A percentile compares a stretch with the other conserved stretches of the same genome.
phyloP scores from a whole-genome alignment of 2,113 vertebrate genomes.

The Eleginops maclovinus region DNA sequence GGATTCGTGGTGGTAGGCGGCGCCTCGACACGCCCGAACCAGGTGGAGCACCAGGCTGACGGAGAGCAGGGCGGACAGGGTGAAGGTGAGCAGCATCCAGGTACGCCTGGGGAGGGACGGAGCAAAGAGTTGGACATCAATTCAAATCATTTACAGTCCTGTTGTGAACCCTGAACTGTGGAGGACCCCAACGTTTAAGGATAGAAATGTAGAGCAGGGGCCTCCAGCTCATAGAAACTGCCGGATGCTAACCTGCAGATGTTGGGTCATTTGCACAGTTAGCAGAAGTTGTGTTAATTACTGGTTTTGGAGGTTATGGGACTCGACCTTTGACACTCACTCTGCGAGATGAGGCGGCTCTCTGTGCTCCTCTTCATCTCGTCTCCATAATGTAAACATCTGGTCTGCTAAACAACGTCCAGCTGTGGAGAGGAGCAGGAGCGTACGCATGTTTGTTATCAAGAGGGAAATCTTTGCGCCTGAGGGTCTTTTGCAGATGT shows the following conservation, averaged over 20 bases:
- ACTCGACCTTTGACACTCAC: slow-evolving; percentile 81
- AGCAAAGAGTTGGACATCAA: not conserved
- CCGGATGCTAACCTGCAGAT: too few relatives aligned
- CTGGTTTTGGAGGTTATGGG: too few relatives aligned
- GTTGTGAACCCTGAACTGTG: too few relatives aligned
- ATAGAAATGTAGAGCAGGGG: too few relatives aligned
- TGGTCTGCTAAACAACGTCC: slow-evolving; percentile 82
- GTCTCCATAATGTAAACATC: slow-evolving; percentile 64
- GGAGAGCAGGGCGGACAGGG: slow-evolving; percentile 67
- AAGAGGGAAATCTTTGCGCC: too few relatives aligned
- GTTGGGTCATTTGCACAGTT: too few relatives aligned
- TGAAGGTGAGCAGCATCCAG: slow-evolving; percentile 73
- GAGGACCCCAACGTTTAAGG: too few relatives aligned
- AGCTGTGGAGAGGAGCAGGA: slow-evolving; percentile 76
- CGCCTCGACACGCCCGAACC: slow-evolving; percentile 38
- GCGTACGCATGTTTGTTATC: too few relatives aligned
- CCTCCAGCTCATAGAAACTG: too few relatives aligned
- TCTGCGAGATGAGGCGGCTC: slow-evolving; percentile 75
- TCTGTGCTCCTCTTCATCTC: slow-evolving; percentile 46
- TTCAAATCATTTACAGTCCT: too few relatives aligned
- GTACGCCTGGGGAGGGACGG: slow-evolving; percentile 64
- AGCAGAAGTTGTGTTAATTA: too few relatives aligned
- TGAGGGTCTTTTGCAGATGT: too few relatives aligned
- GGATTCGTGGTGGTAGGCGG: not conserved
- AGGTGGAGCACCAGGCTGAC: slow-evolving; percentile 75